A percentile compares a stretch with the other conserved stretches of the same genome.
These are phyloP conservation scores for Heliocidaris erythrogramma DNA, from an alignment of 35 echinoderm and acorn worm genomes.

Conservation along the genomic window DNA sequence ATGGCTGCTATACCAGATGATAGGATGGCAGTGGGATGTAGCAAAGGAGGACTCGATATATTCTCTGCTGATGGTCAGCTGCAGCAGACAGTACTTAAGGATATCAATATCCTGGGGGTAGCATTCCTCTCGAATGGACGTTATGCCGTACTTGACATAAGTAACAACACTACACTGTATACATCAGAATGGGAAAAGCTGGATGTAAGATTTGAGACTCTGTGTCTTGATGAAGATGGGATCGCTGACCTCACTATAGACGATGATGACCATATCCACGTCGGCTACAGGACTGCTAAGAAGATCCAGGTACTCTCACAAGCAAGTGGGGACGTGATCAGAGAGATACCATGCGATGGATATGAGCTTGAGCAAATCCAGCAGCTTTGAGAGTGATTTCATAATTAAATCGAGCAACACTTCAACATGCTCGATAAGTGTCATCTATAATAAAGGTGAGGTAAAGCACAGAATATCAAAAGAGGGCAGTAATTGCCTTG, in stretches of 20 bases:
- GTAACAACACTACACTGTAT: neutral
- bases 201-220: neutral
- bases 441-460: neutral
- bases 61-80: neutral
- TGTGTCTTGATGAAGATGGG: neutral
- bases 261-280: neutral
- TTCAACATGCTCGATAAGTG: neutral
- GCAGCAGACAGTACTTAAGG: neutral
- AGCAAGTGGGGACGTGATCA: neutral
- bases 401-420: neutral
- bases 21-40: neutral
- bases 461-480: neutral
- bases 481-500: neutral
- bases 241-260: neutral
- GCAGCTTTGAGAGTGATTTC: neutral
- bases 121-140: neutral
- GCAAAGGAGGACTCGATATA: neutral
- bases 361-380: slow-evolving; percentile 14
- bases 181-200: neutral
- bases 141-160: neutral
- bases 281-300: neutral
- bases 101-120: neutral
- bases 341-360: slow-evolving; percentile 27
- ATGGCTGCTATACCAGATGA: neutral
- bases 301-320: slow-evolving; percentile 18